Percentiles rank a stretch among this genome's conserved stretches.
These are phyloP conservation scores for Glandiceps talaboti DNA, from an alignment of 53 echinoderm and acorn worm genomes.

Conservation along the genomic window DNA sequence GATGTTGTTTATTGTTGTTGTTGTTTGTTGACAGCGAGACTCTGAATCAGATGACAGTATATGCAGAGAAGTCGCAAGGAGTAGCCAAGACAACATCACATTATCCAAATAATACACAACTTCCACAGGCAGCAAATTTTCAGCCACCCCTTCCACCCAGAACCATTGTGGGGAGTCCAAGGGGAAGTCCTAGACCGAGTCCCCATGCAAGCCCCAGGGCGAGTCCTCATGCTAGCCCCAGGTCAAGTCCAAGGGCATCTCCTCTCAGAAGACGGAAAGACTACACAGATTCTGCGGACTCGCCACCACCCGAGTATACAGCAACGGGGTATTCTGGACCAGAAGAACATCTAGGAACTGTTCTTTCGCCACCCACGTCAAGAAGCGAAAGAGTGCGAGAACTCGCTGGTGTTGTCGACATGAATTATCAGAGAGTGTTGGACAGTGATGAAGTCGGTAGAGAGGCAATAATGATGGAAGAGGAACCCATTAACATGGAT, in stretches of 20 bases:
- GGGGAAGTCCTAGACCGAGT: background rate
- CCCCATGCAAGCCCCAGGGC: background rate
- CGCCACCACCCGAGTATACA: background rate
- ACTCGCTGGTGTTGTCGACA: background rate
- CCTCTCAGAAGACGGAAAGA: background rate
- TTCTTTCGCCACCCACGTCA: background rate
- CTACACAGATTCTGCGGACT: background rate
- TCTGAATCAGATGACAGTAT: background rate
- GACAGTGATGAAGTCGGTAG: background rate
- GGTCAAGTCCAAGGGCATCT: background rate
- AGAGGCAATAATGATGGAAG: background rate
- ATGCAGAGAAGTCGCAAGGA: background rate
- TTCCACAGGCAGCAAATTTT: background rate
- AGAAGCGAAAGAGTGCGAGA: background rate
- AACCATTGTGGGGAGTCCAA: background rate
- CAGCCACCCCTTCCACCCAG: background rate
- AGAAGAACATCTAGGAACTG: background rate
- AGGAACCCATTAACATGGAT: background rate
- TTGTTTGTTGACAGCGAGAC: background rate
- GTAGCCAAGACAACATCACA: background rate
- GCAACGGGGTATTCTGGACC: background rate
- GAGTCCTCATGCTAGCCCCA: background rate
- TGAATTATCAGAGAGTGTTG: background rate
- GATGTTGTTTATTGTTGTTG: too few species aligned
- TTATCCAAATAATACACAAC: background rate